Percentiles rank a stretch among this genome's conserved stretches.
Evolutionary conservation across 2,888 invertebrate genomes (phyloP).

Genomic region (Platypus cylindrus): DNA sequence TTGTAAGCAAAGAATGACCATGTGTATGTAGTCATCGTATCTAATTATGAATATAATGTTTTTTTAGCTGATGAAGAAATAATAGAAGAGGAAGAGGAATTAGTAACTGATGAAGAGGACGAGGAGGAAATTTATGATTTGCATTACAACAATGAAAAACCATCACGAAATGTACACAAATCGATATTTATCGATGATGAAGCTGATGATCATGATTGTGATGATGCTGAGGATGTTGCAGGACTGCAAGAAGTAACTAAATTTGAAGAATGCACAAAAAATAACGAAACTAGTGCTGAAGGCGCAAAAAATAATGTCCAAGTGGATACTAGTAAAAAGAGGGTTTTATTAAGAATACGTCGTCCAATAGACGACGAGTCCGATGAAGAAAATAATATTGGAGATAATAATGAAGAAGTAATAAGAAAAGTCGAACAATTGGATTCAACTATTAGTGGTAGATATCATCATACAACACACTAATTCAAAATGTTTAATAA

Average conservation of each 20-base stretch:
- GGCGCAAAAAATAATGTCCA: slow-evolving; percentile 2
- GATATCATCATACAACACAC: not conserved
- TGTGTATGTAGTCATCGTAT: too few relatives aligned
- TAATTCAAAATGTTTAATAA: not conserved
- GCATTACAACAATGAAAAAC: too few relatives aligned
- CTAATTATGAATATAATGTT: too few relatives aligned
- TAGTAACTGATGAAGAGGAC: slow-evolving; percentile 39
- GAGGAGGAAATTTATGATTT: slow-evolving; percentile 20
- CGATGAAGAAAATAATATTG: slow-evolving; percentile 25
- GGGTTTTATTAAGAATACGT: slow-evolving; percentile 25
- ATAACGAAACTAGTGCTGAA: not conserved
- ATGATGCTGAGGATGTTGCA: slow-evolving; percentile 16
- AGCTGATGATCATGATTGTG: slow-evolving; percentile 25
- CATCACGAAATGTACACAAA: too few relatives aligned
- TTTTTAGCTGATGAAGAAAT: slow-evolving; percentile 18
- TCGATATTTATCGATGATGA: slow-evolving; percentile 38
- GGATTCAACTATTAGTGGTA: slow-evolving; percentile 13
- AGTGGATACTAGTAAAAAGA: slow-evolving; percentile 9
- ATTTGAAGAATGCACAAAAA: slow-evolving; percentile 4
- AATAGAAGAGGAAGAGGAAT: slow-evolving; percentile 36
- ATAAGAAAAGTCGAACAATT: slow-evolving; percentile 2
- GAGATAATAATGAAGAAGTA: slow-evolving; percentile 3
- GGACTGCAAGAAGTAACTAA: slow-evolving; percentile 12
- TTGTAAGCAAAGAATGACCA: slow-evolving; percentile 6
- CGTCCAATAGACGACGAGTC: slow-evolving; percentile 29